Conservation (phyloP, 2,113 vertebrate species). For the Corvus cornix region DNA sequence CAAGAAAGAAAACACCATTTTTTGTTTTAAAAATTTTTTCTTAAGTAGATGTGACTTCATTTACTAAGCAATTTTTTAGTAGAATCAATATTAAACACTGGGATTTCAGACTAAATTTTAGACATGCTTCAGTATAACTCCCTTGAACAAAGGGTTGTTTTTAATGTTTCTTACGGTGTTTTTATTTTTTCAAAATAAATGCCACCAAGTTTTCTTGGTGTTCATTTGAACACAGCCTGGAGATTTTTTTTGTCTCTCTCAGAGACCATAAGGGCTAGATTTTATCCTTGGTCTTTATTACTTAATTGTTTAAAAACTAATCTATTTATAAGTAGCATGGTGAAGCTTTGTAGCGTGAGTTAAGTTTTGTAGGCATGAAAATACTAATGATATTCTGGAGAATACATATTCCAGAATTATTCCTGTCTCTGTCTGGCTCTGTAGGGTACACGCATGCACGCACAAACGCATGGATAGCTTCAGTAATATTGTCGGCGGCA, state of each 20-base stretch:
- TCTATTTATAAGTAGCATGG: rapidly evolving
- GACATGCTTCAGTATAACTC: not conserved
- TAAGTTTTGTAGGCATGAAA: not conserved
- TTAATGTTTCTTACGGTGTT: not conserved
- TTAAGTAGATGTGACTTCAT: not conserved
- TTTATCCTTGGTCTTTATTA: not conserved
- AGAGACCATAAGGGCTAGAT: not conserved
- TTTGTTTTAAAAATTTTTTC: not conserved
- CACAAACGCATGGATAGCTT: no score
- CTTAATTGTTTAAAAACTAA: not conserved
- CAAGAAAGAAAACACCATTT: not conserved
- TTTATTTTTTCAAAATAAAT: not conserved
- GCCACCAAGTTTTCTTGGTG: not conserved
- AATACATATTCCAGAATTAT: not conserved
- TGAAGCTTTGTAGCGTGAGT: not conserved
- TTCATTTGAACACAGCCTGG: not conserved
- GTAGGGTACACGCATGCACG: no score
- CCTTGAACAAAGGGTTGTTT: not conserved
- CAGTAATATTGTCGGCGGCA: no score
- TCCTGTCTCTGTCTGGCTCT: no score
- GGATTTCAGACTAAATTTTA: not conserved
- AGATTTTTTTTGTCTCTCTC: not conserved
- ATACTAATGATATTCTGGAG: not conserved
- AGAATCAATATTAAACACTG: not conserved
- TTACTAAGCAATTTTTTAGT: not conserved